These are phyloP conservation scores for Athalia rosae DNA, from an alignment of 2,888 invertebrate species.

Conservation along the genomic window DNA sequence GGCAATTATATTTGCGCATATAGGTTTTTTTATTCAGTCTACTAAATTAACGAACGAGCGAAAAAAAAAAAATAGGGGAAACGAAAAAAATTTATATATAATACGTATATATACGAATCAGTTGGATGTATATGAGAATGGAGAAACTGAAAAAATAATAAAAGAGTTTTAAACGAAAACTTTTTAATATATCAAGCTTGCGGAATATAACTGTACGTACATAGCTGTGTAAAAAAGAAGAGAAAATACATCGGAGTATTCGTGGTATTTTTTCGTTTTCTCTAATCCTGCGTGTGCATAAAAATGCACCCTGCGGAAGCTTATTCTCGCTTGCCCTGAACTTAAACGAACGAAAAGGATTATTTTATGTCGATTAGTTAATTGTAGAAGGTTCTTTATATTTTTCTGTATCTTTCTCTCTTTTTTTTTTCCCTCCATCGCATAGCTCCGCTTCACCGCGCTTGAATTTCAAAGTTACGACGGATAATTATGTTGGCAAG, in stretches of 20 bases:
- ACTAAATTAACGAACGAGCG: background rate
- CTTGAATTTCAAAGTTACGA: constrained; percentile 11
- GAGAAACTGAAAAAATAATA: no score
- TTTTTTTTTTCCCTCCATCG: background rate
- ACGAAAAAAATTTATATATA: background rate
- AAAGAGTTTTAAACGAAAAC: no score
- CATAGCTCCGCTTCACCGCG: background rate
- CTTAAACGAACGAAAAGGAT: background rate
- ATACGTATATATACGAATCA: background rate
- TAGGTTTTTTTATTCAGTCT: background rate
- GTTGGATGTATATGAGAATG: no score
- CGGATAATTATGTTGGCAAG: constrained; percentile 30
- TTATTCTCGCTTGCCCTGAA: background rate
- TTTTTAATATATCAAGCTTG: no score
- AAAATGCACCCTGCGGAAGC: background rate
- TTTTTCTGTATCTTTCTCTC: background rate
- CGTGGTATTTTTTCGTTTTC: background rate
- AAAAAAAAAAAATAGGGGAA: background rate
- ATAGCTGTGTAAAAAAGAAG: no score
- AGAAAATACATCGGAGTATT: no score
- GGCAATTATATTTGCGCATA: constrained; percentile 17
- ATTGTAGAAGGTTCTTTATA: background rate
- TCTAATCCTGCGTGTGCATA: background rate
- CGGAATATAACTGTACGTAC: no score
- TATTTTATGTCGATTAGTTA: background rate